Evolutionary conservation across 2,113 vertebrate species (phyloP).

Genomic region (Turdus rufiventris): DNA sequence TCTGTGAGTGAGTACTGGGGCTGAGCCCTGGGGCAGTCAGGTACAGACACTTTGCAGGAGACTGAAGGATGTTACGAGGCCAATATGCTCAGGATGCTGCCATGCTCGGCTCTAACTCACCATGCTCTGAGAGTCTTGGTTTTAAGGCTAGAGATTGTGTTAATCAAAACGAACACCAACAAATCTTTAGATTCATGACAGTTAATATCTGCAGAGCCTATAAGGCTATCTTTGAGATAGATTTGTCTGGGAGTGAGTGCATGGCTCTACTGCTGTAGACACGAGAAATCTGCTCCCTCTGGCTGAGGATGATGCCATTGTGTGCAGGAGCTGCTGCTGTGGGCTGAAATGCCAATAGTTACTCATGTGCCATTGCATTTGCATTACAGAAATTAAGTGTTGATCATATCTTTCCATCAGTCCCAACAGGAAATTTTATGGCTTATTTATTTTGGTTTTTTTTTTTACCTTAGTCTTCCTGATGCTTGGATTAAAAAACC

Average conservation of each 20-base stretch:
- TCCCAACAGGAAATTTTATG: background rate
- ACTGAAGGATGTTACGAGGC: background rate
- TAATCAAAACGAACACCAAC: background rate
- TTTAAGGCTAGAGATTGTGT: background rate
- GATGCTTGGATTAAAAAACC: background rate
- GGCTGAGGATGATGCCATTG: background rate
- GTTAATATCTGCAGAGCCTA: background rate
- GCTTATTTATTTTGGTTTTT: rapidly evolving
- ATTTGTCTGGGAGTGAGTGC: background rate
- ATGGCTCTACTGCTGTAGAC: background rate
- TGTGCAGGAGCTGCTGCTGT: background rate
- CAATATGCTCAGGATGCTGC: background rate
- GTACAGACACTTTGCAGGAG: background rate
- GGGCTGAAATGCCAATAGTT: background rate
- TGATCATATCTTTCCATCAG: background rate
- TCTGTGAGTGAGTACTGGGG: background rate
- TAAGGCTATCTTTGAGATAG: background rate
- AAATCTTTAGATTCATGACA: background rate
- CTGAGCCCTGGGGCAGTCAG: background rate
- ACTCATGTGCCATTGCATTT: background rate
- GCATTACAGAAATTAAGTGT: background rate
- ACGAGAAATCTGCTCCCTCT: background rate
- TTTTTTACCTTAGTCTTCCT: background rate
- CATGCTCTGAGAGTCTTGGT: background rate
- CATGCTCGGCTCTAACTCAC: background rate